A percentile compares a stretch with the other conserved stretches of the same genome.
Evolutionary conservation across 2,113 vertebrate species (phyloP).

Genomic region (Heliornis fulica): DNA sequence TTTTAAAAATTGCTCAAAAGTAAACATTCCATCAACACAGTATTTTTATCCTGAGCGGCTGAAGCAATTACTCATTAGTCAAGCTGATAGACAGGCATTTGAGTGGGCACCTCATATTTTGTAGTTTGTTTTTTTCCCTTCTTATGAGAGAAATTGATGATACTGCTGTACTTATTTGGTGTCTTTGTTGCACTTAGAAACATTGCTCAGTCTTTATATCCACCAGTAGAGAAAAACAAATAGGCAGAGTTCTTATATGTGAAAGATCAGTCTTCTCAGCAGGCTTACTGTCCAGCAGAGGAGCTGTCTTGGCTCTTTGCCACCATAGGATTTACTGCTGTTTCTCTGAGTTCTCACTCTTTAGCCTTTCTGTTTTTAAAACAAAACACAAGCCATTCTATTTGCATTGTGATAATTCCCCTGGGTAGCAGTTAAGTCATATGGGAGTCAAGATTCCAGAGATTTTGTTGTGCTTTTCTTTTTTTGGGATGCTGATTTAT

Average conservation of each 20-base stretch:
- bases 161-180: neutral
- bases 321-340: neutral
- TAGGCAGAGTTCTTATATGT: neutral
- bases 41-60: neutral
- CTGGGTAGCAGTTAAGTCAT: neutral
- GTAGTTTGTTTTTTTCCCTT: neutral
- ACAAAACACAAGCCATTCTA: neutral
- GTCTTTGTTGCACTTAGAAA: neutral
- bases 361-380: neutral
- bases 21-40: neutral
- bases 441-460: neutral
- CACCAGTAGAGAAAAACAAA: neutral
- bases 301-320: neutral
- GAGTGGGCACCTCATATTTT: neutral
- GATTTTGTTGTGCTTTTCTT: neutral
- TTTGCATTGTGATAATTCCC: neutral
- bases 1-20: neutral
- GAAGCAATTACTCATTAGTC: neutral
- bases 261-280: neutral
- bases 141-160: neutral
- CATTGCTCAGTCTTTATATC: neutral
- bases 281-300: neutral
- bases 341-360: neutral
- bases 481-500: neutral
- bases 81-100: neutral